Base-by-base conservation (phyloP, 2,888 invertebrate genomes). In the Andrena praecox region DNA sequence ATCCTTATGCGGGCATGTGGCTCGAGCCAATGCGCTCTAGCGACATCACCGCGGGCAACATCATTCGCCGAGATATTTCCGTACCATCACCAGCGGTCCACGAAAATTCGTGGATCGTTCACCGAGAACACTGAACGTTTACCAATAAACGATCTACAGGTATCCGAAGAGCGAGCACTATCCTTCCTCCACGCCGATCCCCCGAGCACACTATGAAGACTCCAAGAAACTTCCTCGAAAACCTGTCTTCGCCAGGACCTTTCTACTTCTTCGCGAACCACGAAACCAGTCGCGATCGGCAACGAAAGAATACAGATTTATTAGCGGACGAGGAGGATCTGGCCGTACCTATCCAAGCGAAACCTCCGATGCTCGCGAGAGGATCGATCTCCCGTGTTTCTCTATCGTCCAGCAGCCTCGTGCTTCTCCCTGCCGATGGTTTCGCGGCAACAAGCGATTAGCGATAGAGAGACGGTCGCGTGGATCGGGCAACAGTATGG, bases 401-500 rank as follows among this genome's bases (percentile, higher is more conserved):
- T 50, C 4, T 20, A 29, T 50, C 62, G n/a, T 31, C 29, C 12
- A 4, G 27, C 0, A 16, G n/a, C 31, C 48, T 60, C 35, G 31
- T 42, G 24, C 4, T 69, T 68, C 52, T 33, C 60, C 20, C 29
- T 33, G 48, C 10, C 10, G 12, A 7, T n/a, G 2, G 42, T 60
- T 27, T 60, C 56, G n/a, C 27, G 33, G 77, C 54, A 48, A 70
- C 54, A 48, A 70, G n/a, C 16, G 66, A 31, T 33, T 27, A n/a
- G 50, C 16, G 27, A 10, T 24, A 24, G 20, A 24, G 20, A 24
- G 62, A 27, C 31, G 16, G 16, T 27, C 48, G 63, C 59, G 72
- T 33, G 56, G 68, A 42, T 82, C 85, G 89, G 88, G 90, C 76
- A 92, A 92, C 90, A 91, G 87, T 91, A 90, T 89, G 91, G 91